Percentiles rank a stretch among this genome's conserved stretches.
These are phyloP conservation scores for Magallana angulata DNA, from an alignment of 1,140 invertebrate species.

Conservation along the genomic window DNA sequence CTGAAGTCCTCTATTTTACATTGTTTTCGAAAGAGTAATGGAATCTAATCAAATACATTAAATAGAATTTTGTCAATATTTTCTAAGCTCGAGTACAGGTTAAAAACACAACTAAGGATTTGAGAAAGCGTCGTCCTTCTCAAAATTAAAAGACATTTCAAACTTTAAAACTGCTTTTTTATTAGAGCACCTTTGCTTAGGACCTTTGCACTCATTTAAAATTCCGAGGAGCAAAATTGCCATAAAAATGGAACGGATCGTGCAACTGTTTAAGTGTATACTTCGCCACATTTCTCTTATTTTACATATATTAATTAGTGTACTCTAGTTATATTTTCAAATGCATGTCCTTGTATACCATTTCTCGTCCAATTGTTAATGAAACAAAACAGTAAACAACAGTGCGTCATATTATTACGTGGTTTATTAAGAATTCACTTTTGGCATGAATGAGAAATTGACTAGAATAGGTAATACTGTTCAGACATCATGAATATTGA, in stretches of 20 bases:
- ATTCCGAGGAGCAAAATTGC: neutral
- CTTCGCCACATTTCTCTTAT: neutral
- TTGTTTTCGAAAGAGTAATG: too few species aligned
- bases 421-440: conserved; percentile 23
- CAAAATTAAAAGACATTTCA: too few species aligned
- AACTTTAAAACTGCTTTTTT: too few species aligned
- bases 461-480: conserved; percentile 25
- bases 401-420: conserved; percentile 14
- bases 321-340: neutral
- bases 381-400: conserved; percentile 5
- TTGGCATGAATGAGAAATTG: conserved; percentile 36
- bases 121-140: neutral
- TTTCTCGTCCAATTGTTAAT: neutral
- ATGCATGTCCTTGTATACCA: neutral
- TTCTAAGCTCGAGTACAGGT: neutral
- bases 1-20: too few species aligned
- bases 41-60: neutral
- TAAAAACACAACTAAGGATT: neutral
- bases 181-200: neutral
- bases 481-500: conserved; percentile 17
- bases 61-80: conserved; percentile 2
- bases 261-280: neutral
- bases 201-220: neutral
- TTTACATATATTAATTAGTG: conserved; percentile 27
- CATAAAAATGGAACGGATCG: conserved; percentile 13